Percentiles rank a stretch among this genome's conserved stretches.
phyloP scores from a whole-genome alignment of 1,140 invertebrate genomes.

The Papilio dardanus region DNA sequence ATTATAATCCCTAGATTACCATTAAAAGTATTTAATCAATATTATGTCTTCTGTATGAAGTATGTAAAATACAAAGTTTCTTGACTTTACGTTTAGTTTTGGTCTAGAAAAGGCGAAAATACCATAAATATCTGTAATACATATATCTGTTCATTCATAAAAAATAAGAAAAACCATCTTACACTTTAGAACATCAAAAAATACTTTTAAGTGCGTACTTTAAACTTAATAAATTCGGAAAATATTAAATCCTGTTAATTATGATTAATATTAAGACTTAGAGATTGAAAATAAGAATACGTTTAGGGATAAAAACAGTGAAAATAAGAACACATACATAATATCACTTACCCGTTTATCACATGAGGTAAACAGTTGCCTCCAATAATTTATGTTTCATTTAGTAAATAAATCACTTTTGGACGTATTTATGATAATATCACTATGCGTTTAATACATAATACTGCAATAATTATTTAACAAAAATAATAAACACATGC shows the following conservation, averaged over 20 bases:
- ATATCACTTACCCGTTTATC: not conserved
- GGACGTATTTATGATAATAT: not conserved
- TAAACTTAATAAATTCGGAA: not conserved
- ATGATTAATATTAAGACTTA: not conserved
- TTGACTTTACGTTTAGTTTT: no score
- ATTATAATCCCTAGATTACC: not conserved
- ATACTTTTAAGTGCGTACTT: no score
- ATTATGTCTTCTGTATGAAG: no score
- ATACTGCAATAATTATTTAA: not conserved
- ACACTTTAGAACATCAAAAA: not conserved
- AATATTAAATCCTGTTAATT: not conserved
- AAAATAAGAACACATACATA: not conserved
- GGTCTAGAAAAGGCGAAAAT: no score
- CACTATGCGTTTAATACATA: not conserved
- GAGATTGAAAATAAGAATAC: not conserved
- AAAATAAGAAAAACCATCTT: not conserved
- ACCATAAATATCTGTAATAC: no score
- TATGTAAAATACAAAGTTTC: no score
- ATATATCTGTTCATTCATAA: no score
- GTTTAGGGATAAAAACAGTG: not conserved
- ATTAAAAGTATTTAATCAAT: no score
- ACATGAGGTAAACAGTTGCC: not conserved
- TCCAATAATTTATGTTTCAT: not conserved
- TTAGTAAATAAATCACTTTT: not conserved
- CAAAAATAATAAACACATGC: conserved; percentile 19